A percentile compares a stretch with the other conserved stretches of the same genome.
Conservation (phyloP, 2,113 vertebrate species). For the Pelusios castaneus region DNA sequence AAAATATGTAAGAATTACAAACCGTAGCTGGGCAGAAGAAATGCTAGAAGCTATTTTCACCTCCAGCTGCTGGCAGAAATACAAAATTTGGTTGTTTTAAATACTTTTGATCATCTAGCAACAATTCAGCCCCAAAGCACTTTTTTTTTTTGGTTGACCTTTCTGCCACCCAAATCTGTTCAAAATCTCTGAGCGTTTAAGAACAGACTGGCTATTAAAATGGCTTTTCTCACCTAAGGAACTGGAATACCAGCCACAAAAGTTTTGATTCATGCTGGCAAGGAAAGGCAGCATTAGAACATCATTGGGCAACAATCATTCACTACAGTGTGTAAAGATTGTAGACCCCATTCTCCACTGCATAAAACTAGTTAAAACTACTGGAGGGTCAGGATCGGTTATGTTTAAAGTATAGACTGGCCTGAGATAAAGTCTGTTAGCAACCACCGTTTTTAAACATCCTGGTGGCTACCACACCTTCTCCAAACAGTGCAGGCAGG, state of each 20-base stretch:
- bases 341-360: background rate
- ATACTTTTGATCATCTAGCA: slow-evolving; percentile 49
- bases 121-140: slow-evolving; percentile 6
- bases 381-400: background rate
- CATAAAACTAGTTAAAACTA: background rate
- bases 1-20: slow-evolving; percentile 67
- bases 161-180: slow-evolving; percentile 35
- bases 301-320: background rate
- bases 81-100: slow-evolving; percentile 41
- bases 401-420: background rate
- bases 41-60: slow-evolving; percentile 44
- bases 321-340: background rate
- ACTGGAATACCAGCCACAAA: background rate
- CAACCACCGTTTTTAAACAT: background rate
- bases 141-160: slow-evolving; percentile 6
- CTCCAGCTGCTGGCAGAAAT: slow-evolving; percentile 50
- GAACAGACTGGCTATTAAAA: slow-evolving; percentile 33
- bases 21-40: slow-evolving; percentile 45
- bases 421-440: background rate
- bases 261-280: background rate
- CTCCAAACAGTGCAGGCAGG: background rate
- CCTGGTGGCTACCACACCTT: background rate
- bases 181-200: slow-evolving; percentile 35
- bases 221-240: slow-evolving; percentile 53
- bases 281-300: background rate